phyloP scores from a whole-genome alignment of 2,113 vertebrate genomes.

The Caranx ignobilis region DNA sequence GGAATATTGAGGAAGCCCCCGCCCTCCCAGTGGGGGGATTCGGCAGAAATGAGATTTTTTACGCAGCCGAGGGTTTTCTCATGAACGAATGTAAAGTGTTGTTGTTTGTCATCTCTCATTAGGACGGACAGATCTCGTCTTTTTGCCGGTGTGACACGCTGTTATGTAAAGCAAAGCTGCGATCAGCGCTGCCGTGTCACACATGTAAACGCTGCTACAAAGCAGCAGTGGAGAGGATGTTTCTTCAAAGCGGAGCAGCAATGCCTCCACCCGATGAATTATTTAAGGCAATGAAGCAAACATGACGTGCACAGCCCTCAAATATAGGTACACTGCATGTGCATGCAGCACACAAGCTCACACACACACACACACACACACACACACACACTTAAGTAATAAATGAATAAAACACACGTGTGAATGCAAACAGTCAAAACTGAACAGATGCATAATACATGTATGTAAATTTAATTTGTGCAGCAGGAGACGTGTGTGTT shows the following conservation, averaged over 20 bases:
- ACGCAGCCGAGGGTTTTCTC: conserved; percentile 27
- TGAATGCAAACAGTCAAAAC: conserved; percentile 3
- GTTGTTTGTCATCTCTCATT: conserved; percentile 45
- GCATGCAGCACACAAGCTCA: not conserved
- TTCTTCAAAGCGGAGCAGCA: conserved; percentile 57
- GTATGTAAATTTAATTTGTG: conserved; percentile 41
- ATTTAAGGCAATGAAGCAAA: conserved; percentile 61
- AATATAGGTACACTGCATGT: conserved; percentile 25
- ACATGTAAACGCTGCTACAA: conserved; percentile 59
- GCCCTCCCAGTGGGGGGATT: conserved; percentile 20
- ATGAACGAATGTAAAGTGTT: conserved; percentile 6
- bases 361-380: not conserved
- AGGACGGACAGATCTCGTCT: conserved; percentile 29
- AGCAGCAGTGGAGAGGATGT: conserved; percentile 42
- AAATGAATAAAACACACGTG: not conserved
- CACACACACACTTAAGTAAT: not conserved
- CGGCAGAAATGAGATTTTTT: conserved; percentile 48
- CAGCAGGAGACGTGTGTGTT: not conserved
- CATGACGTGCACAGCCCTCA: conserved; percentile 33
- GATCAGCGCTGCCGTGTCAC: conserved; percentile 30
- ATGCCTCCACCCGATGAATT: conserved; percentile 63
- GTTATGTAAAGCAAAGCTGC: conserved; percentile 43
- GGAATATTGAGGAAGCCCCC: conserved; percentile 16
- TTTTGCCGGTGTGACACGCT: conserved; percentile 16
- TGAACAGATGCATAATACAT: conserved; percentile 32